Percentiles rank a stretch among this genome's conserved stretches.
Evolutionary conservation across 2,113 vertebrate species (phyloP).

Genomic region (Odontesthes bonariensis): DNA sequence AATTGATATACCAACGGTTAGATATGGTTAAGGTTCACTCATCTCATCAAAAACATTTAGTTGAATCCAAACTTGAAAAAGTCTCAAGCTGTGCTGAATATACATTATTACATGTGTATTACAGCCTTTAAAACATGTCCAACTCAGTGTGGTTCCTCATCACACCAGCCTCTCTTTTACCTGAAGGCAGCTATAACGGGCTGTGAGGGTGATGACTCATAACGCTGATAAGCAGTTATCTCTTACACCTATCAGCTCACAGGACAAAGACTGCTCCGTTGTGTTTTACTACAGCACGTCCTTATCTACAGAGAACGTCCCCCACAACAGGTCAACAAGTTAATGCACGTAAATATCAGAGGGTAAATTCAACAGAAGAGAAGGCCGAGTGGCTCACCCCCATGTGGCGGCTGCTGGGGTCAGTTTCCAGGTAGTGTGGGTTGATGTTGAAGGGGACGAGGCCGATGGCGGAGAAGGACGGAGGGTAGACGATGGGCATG

Average conservation of each 20-base stretch:
- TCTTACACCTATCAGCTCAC: neutral
- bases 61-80: neutral
- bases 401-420: conserved; percentile 87
- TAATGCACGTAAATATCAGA: no score
- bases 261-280: neutral
- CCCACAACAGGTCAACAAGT: no score
- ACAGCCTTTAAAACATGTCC: neutral
- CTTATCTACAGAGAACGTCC: neutral
- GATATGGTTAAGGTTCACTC: no score
- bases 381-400: conserved; percentile 75
- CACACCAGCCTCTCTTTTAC: neutral
- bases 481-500: conserved; percentile 91
- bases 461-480: conserved; percentile 84
- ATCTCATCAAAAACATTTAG: no score
- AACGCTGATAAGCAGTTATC: neutral
- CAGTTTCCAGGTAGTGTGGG: conserved; percentile 88
- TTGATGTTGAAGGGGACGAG: conserved; percentile 93
- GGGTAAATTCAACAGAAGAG: no score
- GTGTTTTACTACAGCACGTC: neutral
- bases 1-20: no score
- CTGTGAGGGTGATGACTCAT: neutral
- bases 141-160: neutral
- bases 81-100: neutral
- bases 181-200: neutral
- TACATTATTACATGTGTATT: neutral